Percentiles rank a stretch among this genome's conserved stretches.
These are phyloP conservation scores for Drosophila testacea DNA, from an alignment of 2,888 invertebrate species.

Conservation along the genomic window DNA sequence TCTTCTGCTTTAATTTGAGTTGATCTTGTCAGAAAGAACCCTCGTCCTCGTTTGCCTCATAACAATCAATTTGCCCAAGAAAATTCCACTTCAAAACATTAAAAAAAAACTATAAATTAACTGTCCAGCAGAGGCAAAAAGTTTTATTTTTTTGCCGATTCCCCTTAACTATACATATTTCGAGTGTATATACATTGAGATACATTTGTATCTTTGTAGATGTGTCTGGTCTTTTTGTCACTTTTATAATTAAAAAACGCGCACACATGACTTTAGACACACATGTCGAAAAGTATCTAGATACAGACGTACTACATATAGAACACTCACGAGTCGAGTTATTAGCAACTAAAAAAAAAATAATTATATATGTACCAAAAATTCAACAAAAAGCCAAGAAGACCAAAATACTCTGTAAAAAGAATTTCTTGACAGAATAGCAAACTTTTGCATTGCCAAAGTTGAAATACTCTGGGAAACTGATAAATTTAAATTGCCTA, in stretches of 20 bases:
- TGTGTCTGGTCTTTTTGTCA: conserved; percentile 55
- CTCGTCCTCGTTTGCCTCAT: conserved; percentile 13
- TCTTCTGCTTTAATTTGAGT: conserved; percentile 18
- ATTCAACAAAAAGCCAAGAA: conserved; percentile 20
- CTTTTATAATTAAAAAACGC: conserved; percentile 68
- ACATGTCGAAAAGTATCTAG: conserved; percentile 18
- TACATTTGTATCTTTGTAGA: conserved; percentile 11
- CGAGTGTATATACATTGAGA: conserved; percentile 16
- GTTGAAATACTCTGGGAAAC: background rate
- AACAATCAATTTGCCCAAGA: conserved; percentile 30
- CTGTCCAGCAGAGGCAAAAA: conserved; percentile 27
- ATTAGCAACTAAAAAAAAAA: conserved; percentile 44
- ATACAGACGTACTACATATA: conserved; percentile 19
- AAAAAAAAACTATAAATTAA: conserved; percentile 42
- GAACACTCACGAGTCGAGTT: conserved; percentile 49
- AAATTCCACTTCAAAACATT: conserved; percentile 28
- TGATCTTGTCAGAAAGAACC: conserved; percentile 17
- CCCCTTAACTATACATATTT: conserved; percentile 31
- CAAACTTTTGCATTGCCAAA: background rate
- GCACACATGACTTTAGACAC: conserved; percentile 51
- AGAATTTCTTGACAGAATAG: background rate
- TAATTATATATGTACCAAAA: conserved; percentile 31
- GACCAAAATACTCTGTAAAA: background rate
- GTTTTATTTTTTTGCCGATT: conserved; percentile 7
- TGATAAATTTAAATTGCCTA: too few species aligned